A percentile compares a stretch with the other conserved stretches of the same genome.
phyloP scores from a whole-genome alignment of 2,888 invertebrate species.

The Acleris emargana region DNA sequence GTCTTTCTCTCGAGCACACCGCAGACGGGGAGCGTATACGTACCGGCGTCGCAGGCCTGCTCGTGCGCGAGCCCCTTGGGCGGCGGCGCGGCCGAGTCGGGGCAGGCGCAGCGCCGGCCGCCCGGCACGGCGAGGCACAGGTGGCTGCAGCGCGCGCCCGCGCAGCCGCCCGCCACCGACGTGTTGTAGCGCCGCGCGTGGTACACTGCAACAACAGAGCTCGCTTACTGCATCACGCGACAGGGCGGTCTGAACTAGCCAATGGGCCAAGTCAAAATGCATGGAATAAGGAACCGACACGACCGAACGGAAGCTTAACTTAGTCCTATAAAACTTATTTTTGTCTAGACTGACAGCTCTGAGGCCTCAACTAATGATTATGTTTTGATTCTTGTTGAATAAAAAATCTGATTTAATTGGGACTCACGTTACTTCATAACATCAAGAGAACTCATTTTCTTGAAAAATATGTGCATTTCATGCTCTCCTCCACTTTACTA shows the following conservation, averaged over 20 bases:
- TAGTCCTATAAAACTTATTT: too few relatives aligned
- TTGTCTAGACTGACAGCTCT: too few relatives aligned
- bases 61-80: conserved; percentile 85
- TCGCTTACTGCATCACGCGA: neutral
- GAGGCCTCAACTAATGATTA: too few relatives aligned
- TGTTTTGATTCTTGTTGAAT: too few relatives aligned
- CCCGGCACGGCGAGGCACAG: conserved; percentile 95
- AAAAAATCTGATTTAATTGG: too few relatives aligned
- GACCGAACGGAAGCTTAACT: too few relatives aligned
- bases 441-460: too few relatives aligned
- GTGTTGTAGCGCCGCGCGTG: conserved; percentile 93
- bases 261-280: neutral
- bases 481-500: conserved; percentile 34
- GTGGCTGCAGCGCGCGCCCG: conserved; percentile 91
- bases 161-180: conserved; percentile 85
- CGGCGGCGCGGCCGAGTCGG: conserved; percentile 85
- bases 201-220: conserved; percentile 82
- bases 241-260: neutral
- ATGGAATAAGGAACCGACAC: too few relatives aligned
- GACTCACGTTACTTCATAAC: too few relatives aligned
- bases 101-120: conserved; percentile 95
- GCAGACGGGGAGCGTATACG: conserved; percentile 44
- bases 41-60: conserved; percentile 91
- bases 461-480: neutral
- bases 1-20: too few relatives aligned